Conservation (phyloP, 2,888 invertebrate species). For the Uropetala carovei region DNA sequence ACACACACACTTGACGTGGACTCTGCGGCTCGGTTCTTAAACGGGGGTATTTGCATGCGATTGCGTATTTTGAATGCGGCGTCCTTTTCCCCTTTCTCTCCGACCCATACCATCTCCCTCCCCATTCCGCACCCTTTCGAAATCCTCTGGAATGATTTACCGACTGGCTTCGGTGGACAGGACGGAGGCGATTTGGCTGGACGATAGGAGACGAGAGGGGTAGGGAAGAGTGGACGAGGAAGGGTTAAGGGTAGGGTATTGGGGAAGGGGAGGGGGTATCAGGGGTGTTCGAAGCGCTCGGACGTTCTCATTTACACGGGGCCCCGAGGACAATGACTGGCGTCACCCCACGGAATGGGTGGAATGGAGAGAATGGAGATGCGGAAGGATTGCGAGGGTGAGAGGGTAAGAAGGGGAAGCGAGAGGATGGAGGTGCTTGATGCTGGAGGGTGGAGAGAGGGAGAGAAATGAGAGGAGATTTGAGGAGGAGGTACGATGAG, state of each 20-base stretch:
- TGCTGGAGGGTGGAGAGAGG: neutral
- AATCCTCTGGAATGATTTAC: slow-evolving; percentile 57
- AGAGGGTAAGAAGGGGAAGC: no score
- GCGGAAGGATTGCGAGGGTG: neutral
- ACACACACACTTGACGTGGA: neutral
- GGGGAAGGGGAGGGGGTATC: neutral
- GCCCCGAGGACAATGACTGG: slow-evolving; percentile 35
- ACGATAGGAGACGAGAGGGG: neutral
- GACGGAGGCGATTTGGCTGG: slow-evolving; percentile 41
- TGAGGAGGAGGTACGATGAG: neutral
- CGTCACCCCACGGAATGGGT: slow-evolving; percentile 10
- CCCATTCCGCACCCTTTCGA: neutral
- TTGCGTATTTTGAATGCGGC: neutral
- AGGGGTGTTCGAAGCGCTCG: neutral
- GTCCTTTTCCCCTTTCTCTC: neutral
- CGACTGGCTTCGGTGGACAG: slow-evolving; percentile 49
- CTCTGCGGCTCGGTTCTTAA: neutral
- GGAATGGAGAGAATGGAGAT: neutral
- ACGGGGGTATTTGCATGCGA: slow-evolving; percentile 10
- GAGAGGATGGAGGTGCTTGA: no score
- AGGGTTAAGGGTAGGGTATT: neutral
- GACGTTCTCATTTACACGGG: slow-evolving; percentile 42
- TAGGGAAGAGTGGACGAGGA: neutral
- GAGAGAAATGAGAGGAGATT: neutral
- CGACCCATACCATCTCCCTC: neutral